Percentiles rank a stretch among this genome's conserved stretches.
phyloP scores from a whole-genome alignment of 2,113 vertebrate genomes.

The Antechinus stuartii region DNA sequence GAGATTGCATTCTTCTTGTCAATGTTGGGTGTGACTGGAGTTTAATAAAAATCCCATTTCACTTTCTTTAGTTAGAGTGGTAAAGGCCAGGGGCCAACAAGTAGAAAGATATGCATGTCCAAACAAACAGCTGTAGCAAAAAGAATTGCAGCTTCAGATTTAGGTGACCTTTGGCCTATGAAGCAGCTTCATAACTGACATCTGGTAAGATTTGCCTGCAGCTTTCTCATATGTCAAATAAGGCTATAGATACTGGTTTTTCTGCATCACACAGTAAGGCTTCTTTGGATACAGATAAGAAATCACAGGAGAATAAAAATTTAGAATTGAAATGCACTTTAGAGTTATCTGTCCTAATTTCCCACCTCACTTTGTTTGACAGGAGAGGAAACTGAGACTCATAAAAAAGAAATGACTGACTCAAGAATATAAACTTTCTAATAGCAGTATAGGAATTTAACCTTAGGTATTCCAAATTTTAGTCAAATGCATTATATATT shows the following conservation, averaged over 20 bases:
- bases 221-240: background rate
- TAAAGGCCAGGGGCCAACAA: background rate
- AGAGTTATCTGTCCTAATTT: background rate
- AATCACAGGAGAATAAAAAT: background rate
- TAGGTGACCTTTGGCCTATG: background rate
- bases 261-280: background rate
- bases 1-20: background rate
- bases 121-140: background rate
- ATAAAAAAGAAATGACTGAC: background rate
- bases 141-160: background rate
- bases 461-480: background rate
- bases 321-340: background rate
- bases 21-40: background rate
- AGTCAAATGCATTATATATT: background rate
- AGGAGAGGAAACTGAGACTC: background rate
- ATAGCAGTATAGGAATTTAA: background rate
- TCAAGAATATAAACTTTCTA: background rate
- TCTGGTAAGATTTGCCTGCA: background rate
- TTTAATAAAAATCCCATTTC: conserved; percentile 7
- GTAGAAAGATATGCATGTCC: background rate
- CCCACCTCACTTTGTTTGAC: background rate
- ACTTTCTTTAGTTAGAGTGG: background rate
- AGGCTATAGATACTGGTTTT: background rate
- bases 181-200: background rate
- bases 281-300: background rate